phyloP scores from a whole-genome alignment of 2,888 invertebrate species.

The Melanophora roralis region DNA sequence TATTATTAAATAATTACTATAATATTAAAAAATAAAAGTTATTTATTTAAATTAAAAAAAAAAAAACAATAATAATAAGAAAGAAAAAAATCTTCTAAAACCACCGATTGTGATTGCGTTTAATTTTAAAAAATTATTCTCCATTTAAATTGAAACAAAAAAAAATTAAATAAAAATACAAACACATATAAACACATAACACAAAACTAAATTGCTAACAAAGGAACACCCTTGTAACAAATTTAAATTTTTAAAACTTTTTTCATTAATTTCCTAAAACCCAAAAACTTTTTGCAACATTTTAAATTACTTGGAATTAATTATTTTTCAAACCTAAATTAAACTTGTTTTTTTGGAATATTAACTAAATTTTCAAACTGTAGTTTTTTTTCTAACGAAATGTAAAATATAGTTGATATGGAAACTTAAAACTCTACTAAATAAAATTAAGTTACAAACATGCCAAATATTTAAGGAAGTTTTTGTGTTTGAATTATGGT shows the following conservation, averaged over 20 bases:
- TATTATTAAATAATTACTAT: conserved; percentile 44
- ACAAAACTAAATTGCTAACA: not conserved
- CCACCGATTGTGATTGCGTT: conserved; percentile 78
- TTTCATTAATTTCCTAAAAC: not conserved
- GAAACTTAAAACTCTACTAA: not conserved
- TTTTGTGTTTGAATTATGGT: too few species aligned
- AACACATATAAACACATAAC: not conserved
- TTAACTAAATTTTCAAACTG: not conserved
- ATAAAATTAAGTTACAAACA: too few species aligned
- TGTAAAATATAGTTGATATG: conserved; percentile 2
- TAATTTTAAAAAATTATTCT: conserved; percentile 65
- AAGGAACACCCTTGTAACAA: not conserved
- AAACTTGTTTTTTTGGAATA: not conserved
- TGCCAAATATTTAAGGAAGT: too few species aligned
- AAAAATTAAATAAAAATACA: conserved; percentile 24
- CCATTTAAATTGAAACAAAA: conserved; percentile 63
- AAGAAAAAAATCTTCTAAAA: conserved; percentile 68
- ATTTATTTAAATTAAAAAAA: conserved; percentile 54
- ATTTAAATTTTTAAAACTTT: not conserved
- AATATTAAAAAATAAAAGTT: conserved; percentile 50
- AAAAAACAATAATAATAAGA: conserved; percentile 66
- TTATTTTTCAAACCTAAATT: not conserved
- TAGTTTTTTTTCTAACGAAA: not conserved
- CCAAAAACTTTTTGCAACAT: not conserved
- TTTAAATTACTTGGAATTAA: not conserved